phyloP scores from a whole-genome alignment of 2,113 vertebrate genomes.

The Castor canadensis region DNA sequence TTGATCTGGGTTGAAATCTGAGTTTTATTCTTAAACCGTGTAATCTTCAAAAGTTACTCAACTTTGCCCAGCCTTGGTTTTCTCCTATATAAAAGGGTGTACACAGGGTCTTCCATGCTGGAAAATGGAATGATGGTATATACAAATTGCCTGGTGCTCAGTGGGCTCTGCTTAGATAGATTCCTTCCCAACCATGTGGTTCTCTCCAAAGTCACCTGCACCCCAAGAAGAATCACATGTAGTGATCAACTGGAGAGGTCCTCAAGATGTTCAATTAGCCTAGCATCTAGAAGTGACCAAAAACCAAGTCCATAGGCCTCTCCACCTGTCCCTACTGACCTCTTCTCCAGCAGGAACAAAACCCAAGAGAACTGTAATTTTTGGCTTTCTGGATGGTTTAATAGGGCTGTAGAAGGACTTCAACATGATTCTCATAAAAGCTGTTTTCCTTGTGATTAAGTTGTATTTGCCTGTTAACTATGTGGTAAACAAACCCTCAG shows the following conservation, averaged over 20 bases:
- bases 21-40: neutral
- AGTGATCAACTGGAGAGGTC: neutral
- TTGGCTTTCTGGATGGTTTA: slow-evolving; percentile 70
- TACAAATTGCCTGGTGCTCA: neutral
- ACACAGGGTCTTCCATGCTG: neutral
- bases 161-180: neutral
- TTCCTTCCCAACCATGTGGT: too few species aligned
- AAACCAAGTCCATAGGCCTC: neutral
- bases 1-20: neutral
- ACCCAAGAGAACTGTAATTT: slow-evolving; percentile 35
- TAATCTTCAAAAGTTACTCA: neutral
- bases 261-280: neutral
- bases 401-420: slow-evolving; percentile 64
- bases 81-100: neutral
- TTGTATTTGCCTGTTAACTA: slow-evolving; percentile 84
- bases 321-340: neutral
- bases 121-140: neutral
- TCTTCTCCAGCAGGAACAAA: neutral
- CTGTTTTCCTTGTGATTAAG: slow-evolving; percentile 86
- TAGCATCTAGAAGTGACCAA: neutral
- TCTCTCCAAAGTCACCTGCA: neutral
- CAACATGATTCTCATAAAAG: slow-evolving; percentile 77
- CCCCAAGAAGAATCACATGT: neutral
- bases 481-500: slow-evolving; percentile 85
- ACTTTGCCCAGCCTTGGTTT: neutral